phyloP scores from a whole-genome alignment of 2,888 invertebrate species.

The Graphium colonna region DNA sequence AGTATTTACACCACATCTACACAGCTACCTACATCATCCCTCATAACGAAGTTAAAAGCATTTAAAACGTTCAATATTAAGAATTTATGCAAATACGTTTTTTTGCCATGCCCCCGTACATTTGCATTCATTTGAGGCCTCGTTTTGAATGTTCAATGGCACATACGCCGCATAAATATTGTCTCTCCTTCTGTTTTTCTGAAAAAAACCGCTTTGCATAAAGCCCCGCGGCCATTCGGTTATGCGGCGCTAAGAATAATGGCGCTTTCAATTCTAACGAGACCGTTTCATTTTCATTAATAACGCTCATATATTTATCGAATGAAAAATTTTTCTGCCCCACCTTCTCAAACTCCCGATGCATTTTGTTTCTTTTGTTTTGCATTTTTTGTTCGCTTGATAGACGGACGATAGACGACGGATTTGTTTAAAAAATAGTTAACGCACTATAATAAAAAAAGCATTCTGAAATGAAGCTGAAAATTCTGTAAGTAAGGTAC shows the following conservation, averaged over 20 bases:
- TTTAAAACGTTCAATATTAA: conserved; percentile 49
- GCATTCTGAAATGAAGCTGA: no score
- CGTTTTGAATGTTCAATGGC: conserved; percentile 62
- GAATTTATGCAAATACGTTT: conserved; percentile 57
- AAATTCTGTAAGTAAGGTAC: no score
- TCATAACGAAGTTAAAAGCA: conserved; percentile 51
- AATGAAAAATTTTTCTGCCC: not conserved
- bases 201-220: conserved; percentile 50
- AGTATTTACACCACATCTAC: not conserved
- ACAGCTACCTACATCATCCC: conserved; percentile 1
- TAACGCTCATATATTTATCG: not conserved
- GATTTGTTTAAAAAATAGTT: no score
- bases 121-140: conserved; percentile 66
- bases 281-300: not conserved
- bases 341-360: no score
- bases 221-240: conserved; percentile 42
- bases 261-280: conserved; percentile 36
- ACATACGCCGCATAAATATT: conserved; percentile 66
- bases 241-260: conserved; percentile 47
- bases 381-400: no score
- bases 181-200: conserved; percentile 50
- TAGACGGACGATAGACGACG: no score
- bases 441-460: no score
- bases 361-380: no score
- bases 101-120: conserved; percentile 41